These are phyloP conservation scores for Melanotaenia pygmaea DNA, from an alignment of 2,797 vertebrate species.

Conservation along the genomic window DNA sequence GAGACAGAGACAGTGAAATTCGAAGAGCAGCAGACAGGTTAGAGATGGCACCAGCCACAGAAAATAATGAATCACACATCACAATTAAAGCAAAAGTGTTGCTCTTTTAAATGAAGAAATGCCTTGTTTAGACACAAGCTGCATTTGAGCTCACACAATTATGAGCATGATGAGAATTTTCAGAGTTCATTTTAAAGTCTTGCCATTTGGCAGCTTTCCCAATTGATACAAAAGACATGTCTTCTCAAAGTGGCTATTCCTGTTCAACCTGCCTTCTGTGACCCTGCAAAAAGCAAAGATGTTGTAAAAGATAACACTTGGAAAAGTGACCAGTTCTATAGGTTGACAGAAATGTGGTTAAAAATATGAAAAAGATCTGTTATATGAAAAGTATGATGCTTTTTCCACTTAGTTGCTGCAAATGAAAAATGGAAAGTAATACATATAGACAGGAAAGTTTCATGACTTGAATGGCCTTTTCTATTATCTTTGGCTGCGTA, in stretches of 20 bases:
- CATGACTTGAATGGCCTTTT: neutral
- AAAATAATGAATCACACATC: neutral
- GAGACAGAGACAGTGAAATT: conserved; percentile 36
- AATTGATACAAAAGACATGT: too few species aligned
- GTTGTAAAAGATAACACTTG: neutral
- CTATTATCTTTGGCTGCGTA: neutral
- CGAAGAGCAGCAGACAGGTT: conserved; percentile 4
- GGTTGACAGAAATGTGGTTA: conserved; percentile 7
- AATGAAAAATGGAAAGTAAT: neutral
- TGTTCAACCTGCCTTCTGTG: neutral
- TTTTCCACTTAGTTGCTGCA: conserved; percentile 41
- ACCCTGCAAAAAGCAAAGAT: conserved; percentile 2
- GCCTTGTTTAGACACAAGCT: neutral
- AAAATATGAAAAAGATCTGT: conserved; percentile 26
- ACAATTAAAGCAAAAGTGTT: neutral
- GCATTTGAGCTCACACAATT: neutral
- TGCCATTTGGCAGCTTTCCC: neutral
- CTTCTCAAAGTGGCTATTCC: too few species aligned
- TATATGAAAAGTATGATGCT: conserved; percentile 39
- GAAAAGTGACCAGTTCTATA: neutral
- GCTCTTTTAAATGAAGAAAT: neutral
- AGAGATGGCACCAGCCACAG: neutral
- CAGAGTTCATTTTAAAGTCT: neutral
- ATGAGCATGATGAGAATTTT: neutral
- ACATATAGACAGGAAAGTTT: neutral